phyloP scores from a whole-genome alignment of 2,888 invertebrate genomes.

The Eupithecia abbreviata region DNA sequence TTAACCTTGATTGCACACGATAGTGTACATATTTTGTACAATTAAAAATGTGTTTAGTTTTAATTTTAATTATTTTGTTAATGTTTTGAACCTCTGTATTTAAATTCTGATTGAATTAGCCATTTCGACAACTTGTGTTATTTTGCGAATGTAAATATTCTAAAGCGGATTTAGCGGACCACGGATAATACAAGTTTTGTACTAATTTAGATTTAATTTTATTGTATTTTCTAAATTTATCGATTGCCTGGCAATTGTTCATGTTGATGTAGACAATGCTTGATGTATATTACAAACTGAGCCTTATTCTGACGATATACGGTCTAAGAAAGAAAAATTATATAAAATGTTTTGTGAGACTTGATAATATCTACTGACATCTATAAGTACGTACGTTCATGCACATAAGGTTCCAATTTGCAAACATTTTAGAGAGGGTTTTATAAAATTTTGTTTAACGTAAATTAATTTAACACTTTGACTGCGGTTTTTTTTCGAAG shows the following conservation, averaged over 20 bases:
- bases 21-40: neutral
- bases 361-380: neutral
- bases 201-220: conserved; percentile 48
- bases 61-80: neutral
- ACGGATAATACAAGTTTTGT: conserved; percentile 59
- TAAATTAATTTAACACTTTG: conserved; percentile 25
- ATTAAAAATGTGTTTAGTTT: neutral
- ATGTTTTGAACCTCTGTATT: neutral
- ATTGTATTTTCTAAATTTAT: conserved; percentile 40
- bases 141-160: conserved; percentile 59
- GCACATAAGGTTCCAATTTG: conserved; percentile 12
- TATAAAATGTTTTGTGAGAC: neutral
- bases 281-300: conserved; percentile 14
- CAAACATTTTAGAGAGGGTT: conserved; percentile 2
- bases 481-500: no score
- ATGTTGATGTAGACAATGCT: conserved; percentile 19
- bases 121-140: conserved; percentile 7
- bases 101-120: neutral
- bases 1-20: neutral
- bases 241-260: conserved; percentile 40
- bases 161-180: conserved; percentile 67
- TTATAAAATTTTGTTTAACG: conserved; percentile 27
- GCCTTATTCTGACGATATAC: conserved; percentile 3
- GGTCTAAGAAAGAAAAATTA: neutral
- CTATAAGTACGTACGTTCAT: neutral